Percentiles rank a stretch among this genome's conserved stretches.
Evolutionary conservation across 23 tunicate genomes (phyloP).

Genomic region (Trididemnum clinides): DNA sequence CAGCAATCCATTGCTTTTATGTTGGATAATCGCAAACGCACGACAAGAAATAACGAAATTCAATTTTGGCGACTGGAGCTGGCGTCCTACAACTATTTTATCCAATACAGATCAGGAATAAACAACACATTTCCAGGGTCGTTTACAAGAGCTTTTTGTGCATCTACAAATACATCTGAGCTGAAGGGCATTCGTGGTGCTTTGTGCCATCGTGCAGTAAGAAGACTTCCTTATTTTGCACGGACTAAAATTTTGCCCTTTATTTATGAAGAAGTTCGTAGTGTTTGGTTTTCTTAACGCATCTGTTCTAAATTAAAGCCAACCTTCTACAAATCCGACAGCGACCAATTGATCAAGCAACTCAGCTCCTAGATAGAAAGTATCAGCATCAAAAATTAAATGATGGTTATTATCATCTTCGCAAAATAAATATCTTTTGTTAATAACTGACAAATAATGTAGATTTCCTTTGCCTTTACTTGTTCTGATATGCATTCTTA

Average conservation of each 20-base stretch:
- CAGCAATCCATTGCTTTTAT: too few species aligned
- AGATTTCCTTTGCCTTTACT: slow-evolving; percentile 17
- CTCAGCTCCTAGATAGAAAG: neutral
- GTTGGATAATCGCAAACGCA: too few species aligned
- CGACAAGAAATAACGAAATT: too few species aligned
- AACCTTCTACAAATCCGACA: neutral
- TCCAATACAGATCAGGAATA: too few species aligned
- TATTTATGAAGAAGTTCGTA: slow-evolving; percentile 21
- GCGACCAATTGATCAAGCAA: slow-evolving; percentile 23
- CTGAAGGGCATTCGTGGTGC: neutral
- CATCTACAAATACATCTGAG: neutral
- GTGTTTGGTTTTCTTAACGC: slow-evolving; percentile 8
- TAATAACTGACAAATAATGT: slow-evolving; percentile 1
- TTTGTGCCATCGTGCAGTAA: slow-evolving; percentile 36
- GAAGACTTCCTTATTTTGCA: slow-evolving; percentile 1
- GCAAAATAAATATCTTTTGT: neutral
- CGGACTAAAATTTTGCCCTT: slow-evolving; percentile 34
- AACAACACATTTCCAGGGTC: slow-evolving; percentile 34
- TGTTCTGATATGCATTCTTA: slow-evolving; percentile 15
- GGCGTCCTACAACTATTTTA: too few species aligned
- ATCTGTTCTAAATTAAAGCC: slow-evolving; percentile 24
- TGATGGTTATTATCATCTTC: neutral
- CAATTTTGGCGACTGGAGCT: too few species aligned
- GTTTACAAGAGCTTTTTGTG: slow-evolving; percentile 18
- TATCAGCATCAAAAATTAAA: neutral